phyloP scores from a whole-genome alignment of 2,113 vertebrate genomes.

The Tamias sibiricus region DNA sequence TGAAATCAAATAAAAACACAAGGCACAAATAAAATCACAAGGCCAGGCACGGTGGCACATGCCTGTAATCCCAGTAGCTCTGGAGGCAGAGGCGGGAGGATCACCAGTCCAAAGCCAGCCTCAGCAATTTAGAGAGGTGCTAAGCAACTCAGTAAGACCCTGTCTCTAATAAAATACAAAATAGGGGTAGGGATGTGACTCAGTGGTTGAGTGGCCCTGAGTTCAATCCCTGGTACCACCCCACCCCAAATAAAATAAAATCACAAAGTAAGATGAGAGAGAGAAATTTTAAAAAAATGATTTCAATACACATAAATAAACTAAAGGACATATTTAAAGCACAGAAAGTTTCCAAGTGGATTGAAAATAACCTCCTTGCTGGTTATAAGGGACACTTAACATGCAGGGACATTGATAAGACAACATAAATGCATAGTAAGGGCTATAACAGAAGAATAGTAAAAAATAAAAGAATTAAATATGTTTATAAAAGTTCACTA shows the following conservation, averaged over 20 bases:
- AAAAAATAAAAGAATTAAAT: neutral
- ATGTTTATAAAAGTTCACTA: neutral
- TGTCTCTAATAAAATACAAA: too few species aligned
- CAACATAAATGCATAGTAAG: neutral
- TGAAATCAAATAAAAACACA: slow-evolving; percentile 1
- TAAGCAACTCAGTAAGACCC: too few species aligned
- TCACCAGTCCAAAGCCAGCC: too few species aligned
- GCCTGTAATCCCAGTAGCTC: too few species aligned
- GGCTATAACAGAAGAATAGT: neutral
- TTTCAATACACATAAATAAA: neutral
- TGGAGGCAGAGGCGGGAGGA: too few species aligned
- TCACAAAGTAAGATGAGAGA: neutral
- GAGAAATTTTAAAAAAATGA: neutral
- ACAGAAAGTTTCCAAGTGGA: neutral
- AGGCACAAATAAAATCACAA: neutral
- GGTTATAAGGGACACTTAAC: neutral
- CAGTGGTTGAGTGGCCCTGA: too few species aligned
- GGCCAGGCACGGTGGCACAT: too few species aligned
- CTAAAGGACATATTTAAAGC: neutral
- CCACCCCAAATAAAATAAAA: too few species aligned
- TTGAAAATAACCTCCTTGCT: neutral
- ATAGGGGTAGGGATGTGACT: too few species aligned
- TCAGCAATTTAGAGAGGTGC: too few species aligned
- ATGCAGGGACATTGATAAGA: neutral
- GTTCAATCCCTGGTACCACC: too few species aligned